These are phyloP conservation scores for Ceratoteleas bidentatus DNA, from an alignment of 1,140 invertebrate species.

Conservation along the genomic window DNA sequence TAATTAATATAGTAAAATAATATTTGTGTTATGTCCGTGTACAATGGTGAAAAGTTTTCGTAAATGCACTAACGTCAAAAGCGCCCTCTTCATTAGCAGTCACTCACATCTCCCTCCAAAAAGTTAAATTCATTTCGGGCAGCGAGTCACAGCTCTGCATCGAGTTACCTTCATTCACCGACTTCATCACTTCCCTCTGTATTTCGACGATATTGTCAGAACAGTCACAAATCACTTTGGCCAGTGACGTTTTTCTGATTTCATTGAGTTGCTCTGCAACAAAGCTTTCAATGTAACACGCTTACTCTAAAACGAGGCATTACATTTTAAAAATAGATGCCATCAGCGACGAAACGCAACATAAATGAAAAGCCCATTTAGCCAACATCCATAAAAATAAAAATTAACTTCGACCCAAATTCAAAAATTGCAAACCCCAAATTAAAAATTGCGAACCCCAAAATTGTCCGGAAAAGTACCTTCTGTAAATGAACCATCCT, in stretches of 20 bases:
- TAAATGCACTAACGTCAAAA: too few relatives aligned
- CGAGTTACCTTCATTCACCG: constrained; percentile 83
- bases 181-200: constrained; percentile 90
- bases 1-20: too few relatives aligned
- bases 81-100: too few relatives aligned
- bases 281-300: background rate
- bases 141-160: constrained; percentile 84
- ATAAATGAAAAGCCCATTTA: too few relatives aligned
- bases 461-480: constrained; percentile 70
- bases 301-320: background rate
- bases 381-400: too few relatives aligned
- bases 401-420: too few relatives aligned
- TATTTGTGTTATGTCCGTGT: too few relatives aligned
- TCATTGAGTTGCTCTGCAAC: constrained; percentile 89
- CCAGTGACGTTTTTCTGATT: constrained; percentile 91
- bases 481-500: constrained; percentile 86
- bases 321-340: too few relatives aligned
- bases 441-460: too few relatives aligned
- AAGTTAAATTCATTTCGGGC: constrained; percentile 81
- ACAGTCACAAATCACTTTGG: constrained; percentile 94
- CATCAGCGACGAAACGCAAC: too few relatives aligned
- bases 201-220: constrained; percentile 87
- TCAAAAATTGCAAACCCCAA: too few relatives aligned
- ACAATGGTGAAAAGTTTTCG: too few relatives aligned
- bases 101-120: constrained; percentile 83